Percentiles rank a stretch among this genome's conserved stretches.
These are phyloP conservation scores for Galaxias olidus DNA, from an alignment of 2,797 vertebrate species.

Conservation along the genomic window DNA sequence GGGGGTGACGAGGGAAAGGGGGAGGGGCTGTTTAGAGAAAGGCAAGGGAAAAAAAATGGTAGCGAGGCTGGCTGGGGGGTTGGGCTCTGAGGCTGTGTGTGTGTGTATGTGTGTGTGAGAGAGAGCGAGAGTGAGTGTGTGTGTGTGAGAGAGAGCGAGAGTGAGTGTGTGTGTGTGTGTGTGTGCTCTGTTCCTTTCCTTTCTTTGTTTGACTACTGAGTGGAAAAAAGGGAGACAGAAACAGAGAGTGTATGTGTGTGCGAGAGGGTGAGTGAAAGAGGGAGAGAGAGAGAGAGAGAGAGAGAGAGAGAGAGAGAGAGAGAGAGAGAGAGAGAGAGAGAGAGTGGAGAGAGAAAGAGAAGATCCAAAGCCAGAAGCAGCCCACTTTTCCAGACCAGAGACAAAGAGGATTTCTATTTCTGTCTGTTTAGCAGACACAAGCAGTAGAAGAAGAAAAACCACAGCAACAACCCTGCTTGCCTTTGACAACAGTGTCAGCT, in stretches of 20 bases:
- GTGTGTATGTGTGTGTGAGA: constrained; percentile 46
- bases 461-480: constrained; percentile 40
- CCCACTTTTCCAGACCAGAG: constrained; percentile 41
- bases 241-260: constrained; percentile 52
- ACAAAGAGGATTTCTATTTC: constrained; percentile 59
- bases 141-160: constrained; percentile 42
- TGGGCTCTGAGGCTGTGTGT: constrained; percentile 71
- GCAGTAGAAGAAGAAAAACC: constrained; percentile 21
- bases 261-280: constrained; percentile 36
- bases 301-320: constrained; percentile 40
- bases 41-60: constrained; percentile 63
- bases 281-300: constrained; percentile 41
- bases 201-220: constrained; percentile 86
- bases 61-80: constrained; percentile 78
- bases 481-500: constrained; percentile 61
- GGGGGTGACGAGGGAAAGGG: constrained; percentile 40
- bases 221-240: constrained; percentile 69
- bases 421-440: constrained; percentile 14
- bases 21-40: constrained; percentile 76
- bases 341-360: constrained; percentile 36
- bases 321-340: constrained; percentile 26
- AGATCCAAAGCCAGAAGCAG: constrained; percentile 51
- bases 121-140: constrained; percentile 47
- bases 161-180: constrained; percentile 49
- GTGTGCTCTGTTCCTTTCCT: constrained; percentile 76